Conservation (phyloP, 2,888 invertebrate species). For the Machimus rusticus region DNA sequence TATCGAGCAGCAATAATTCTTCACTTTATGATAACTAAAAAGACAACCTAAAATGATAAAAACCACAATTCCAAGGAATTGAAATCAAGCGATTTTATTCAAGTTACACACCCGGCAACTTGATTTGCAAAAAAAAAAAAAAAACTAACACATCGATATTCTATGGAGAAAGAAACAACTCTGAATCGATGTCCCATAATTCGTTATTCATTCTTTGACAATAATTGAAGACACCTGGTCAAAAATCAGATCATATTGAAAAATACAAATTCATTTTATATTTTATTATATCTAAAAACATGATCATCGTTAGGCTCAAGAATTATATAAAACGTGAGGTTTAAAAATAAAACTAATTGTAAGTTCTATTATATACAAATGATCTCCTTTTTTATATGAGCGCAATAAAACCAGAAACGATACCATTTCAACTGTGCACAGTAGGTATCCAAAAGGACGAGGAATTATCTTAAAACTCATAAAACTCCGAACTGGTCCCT, state of each 20-base stretch:
- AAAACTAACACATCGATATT: background rate
- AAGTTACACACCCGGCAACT: background rate
- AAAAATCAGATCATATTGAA: background rate
- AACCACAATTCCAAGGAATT: background rate
- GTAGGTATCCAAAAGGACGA: background rate
- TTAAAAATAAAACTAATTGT: too few relatives aligned
- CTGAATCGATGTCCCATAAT: background rate
- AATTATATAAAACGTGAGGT: background rate
- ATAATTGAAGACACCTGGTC: background rate
- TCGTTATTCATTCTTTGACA: background rate
- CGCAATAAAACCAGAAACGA: too few relatives aligned
- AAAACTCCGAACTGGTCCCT: background rate
- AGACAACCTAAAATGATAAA: background rate
- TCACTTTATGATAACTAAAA: background rate
- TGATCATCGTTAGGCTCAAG: background rate
- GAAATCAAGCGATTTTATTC: background rate
- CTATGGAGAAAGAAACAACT: background rate
- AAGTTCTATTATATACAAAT: too few relatives aligned
- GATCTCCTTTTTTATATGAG: too few relatives aligned
- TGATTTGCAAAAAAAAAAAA: background rate
- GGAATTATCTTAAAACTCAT: background rate
- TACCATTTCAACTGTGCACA: too few relatives aligned
- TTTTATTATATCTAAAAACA: background rate
- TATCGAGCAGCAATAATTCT: background rate
- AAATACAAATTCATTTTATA: background rate